Evolutionary conservation across 2,113 vertebrate genomes (phyloP).

Genomic region (Riparia riparia): DNA sequence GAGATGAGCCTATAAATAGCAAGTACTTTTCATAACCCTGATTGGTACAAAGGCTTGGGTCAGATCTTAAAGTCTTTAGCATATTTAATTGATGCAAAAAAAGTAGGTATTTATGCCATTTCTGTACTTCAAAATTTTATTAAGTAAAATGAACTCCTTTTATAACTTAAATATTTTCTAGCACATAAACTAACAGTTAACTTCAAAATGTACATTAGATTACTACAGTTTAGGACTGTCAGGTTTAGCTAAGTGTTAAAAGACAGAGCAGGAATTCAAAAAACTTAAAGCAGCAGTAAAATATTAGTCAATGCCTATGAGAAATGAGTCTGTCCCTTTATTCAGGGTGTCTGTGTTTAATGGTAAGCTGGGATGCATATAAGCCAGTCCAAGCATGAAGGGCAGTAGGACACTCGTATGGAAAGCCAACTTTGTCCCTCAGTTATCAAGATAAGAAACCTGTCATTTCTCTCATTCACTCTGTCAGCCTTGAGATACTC

Average conservation of each 20-base stretch:
- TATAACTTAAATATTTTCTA: not conserved
- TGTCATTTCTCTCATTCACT: constrained; percentile 99
- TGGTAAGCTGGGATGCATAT: constrained; percentile 96
- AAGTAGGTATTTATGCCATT: not conserved
- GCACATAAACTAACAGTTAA: not conserved
- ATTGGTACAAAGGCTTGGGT: not conserved
- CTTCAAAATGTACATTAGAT: not conserved
- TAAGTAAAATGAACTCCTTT: not conserved
- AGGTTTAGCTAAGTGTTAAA: constrained; percentile 84
- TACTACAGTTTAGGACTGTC: not conserved
- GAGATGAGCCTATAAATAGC: not conserved
- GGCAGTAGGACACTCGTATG: constrained; percentile 91
- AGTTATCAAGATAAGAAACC: constrained; percentile 98
- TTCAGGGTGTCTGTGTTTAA: constrained; percentile 95
- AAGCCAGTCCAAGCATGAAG: constrained; percentile 99
- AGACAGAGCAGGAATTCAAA: constrained; percentile 86
- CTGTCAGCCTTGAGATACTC: constrained; percentile 99
- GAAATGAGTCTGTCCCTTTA: constrained; percentile 95
- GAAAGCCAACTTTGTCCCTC: constrained; percentile 87
- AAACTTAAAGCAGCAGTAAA: constrained; percentile 97
- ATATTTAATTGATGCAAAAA: not conserved
- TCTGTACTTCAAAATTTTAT: not conserved
- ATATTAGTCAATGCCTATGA: constrained; percentile 94
- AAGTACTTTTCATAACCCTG: not conserved
- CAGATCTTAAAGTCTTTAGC: not conserved